These are phyloP conservation scores for Holothuria leucospilota DNA, from an alignment of 53 echinoderm and acorn worm species.

Conservation along the genomic window DNA sequence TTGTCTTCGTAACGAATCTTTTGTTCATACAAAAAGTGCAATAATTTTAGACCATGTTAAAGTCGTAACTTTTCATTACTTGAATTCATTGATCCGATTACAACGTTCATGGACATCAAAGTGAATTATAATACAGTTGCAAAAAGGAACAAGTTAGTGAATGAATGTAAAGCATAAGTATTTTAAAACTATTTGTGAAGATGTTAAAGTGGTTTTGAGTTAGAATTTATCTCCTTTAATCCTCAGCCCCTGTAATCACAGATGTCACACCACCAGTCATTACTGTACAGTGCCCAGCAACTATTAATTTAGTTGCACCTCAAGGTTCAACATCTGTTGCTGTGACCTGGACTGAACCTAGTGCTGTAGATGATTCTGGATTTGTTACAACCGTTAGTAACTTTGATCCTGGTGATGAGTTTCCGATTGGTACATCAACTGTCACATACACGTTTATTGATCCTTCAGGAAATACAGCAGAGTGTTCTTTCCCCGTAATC, in stretches of 20 bases:
- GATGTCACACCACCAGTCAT: slow-evolving; percentile 66
- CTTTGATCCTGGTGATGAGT: slow-evolving; percentile 42
- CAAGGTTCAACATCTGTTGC: slow-evolving; percentile 24
- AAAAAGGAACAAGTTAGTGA: too few species aligned
- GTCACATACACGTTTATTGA: slow-evolving; percentile 79
- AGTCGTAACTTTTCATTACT: too few species aligned
- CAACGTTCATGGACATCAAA: too few species aligned
- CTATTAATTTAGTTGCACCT: slow-evolving; percentile 52
- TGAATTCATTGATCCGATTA: too few species aligned
- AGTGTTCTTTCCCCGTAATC: slow-evolving; percentile 65
- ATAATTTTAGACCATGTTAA: too few species aligned
- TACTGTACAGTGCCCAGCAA: slow-evolving; percentile 50
- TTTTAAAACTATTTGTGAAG: too few species aligned
- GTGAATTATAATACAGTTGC: too few species aligned
- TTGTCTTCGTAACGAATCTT: too few species aligned
- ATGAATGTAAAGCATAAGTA: too few species aligned
- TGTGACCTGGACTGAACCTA: slow-evolving; percentile 59
- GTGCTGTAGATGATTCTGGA: slow-evolving; percentile 68
- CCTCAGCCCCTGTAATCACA: slow-evolving; percentile 32
- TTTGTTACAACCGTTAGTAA: slow-evolving; percentile 16
- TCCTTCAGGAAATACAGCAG: slow-evolving; percentile 55
- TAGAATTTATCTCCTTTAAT: too few species aligned
- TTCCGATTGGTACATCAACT: slow-evolving; percentile 46
- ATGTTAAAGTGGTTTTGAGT: too few species aligned
- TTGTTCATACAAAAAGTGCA: too few species aligned